Evolutionary conservation across 2,113 vertebrate genomes (phyloP), one percentile per base, ranked within the genome.

Genomic region (Aphyosemion australe): DNA sequence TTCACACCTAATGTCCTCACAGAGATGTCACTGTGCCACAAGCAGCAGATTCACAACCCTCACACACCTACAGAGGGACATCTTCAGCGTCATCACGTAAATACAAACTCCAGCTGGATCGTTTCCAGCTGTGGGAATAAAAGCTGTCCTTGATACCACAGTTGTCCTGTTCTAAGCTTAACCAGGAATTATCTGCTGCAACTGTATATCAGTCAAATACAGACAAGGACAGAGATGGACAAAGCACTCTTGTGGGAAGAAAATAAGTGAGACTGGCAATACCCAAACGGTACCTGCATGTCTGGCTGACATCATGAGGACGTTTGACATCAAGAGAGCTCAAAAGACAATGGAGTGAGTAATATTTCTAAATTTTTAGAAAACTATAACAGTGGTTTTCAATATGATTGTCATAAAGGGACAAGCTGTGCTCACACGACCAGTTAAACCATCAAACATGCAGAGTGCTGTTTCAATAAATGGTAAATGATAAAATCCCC

Each of bases 131-230:
- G 41, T 48, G 74, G 66, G 63, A 79, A 70, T 66, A n/a, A 78
- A 54, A 81, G 64, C 69, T 70, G 52, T 20, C 54, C 59, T 48
- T 31, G 1, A 49, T 59, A 11, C 39, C 61, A 64, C 72, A 62
- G 69, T 61, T 64, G 61, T 62, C 32, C 65, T 67, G 1, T 63
- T 62, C 42, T 45, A 32, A 72, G 63, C 76, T n/a, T 57, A 79
- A 74, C 59, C 74, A 76, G 65, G 69, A 69, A 71, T 12, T 47
- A 61, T 69, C 66, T 64, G 60, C 77, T 15, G 53, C n/a, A n/a
- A n/a, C n/a, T n/a, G n/a, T n/a, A n/a, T 42, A 14, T 51, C 15
- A 26, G 65, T 62, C 34, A 56, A 39, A 10, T 57, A 31, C 18
- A 15, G 14, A 50, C 71, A 78, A 71, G 56, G 82, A 65, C 60